These are phyloP conservation scores for Hemiprocne comata DNA, from an alignment of 2,113 vertebrate species.

Conservation along the genomic window DNA sequence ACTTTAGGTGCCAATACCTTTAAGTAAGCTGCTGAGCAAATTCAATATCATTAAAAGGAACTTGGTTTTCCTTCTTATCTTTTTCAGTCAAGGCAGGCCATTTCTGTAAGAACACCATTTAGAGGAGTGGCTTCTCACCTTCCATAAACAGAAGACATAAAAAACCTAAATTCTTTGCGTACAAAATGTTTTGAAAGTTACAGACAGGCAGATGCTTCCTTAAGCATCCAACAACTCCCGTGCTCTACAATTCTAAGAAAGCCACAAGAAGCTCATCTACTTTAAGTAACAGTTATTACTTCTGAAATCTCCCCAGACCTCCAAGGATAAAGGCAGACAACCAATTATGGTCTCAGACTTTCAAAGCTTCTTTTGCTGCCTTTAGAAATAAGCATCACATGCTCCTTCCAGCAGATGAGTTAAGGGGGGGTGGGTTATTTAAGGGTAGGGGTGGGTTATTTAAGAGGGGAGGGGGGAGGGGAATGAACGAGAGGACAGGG, in stretches of 20 bases:
- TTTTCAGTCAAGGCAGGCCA: neutral
- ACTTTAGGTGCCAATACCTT: neutral
- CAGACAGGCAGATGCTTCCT: constrained; percentile 49
- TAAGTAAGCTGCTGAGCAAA: neutral
- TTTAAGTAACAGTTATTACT: constrained; percentile 79
- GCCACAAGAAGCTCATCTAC: constrained; percentile 72
- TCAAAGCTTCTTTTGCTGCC: constrained; percentile 72
- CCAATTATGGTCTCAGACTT: constrained; percentile 79
- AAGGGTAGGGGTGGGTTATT: too few relatives aligned
- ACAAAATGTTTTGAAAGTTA: constrained; percentile 47
- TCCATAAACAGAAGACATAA: neutral
- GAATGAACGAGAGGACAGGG: neutral
- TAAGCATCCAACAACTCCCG: neutral
- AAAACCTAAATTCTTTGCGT: constrained; percentile 27
- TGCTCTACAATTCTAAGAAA: constrained; percentile 38
- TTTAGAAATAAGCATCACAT: constrained; percentile 65
- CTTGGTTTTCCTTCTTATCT: neutral
- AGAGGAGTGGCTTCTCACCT: neutral
- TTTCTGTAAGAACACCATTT: neutral
- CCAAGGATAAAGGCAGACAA: constrained; percentile 74
- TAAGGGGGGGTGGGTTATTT: neutral
- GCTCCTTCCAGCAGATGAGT: constrained; percentile 39
- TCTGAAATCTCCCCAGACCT: constrained; percentile 76
- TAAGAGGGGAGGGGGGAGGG: neutral
- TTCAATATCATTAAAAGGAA: neutral